Base-by-base conservation (phyloP, 2,797 vertebrate genomes). In the Pteronotus mesoamericanus region DNA sequence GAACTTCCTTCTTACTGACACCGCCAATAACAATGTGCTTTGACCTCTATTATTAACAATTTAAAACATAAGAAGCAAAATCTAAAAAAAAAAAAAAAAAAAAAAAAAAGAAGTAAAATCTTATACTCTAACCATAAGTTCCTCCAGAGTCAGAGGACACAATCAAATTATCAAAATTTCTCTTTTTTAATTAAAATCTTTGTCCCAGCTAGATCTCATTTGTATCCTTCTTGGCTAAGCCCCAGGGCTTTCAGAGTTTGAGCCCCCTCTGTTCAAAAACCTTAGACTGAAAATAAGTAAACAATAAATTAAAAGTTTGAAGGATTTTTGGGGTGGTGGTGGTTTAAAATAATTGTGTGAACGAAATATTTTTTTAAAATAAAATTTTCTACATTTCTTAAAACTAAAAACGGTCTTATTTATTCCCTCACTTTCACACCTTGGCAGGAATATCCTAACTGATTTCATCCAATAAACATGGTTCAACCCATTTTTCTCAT, bases 181-280 rank as follows among this genome's bases (percentile, higher is more conserved):
- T n/a, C 79, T 32, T 79, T 86, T 89, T 88, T 86, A 92, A 89
- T 92, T 92, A 92, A 94, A 91, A 77, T 89, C 79, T 96, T 95
- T 86, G 46, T 86, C 91, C 75, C 51, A 94, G 82, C 29, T 44
- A 92, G 59, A 77, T 91, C 29, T 88, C 74, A 74, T 66, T 48
- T 74, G 59, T 37, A 34, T 94, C 24, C 18, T 94, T 80, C 82
- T 93, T 37, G 12, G 21, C 77, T 84, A 34, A 42, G 69, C 24
- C 42, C 39, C 51, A 85, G 85, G 44, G 94, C 71, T 80, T 86
- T 84, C 37, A 37, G 18, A 39, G 29, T 61, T 92, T 86, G 69
- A 77, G 18, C 34, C 29, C 34, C 61, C 11, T 34, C 42, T 88
- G 12, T 69, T 96, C 37, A 71, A 42, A 96, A 94, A 96, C 21